Evolutionary conservation across 1,140 invertebrate genomes (phyloP), one percentile per base, ranked within the genome.

Genomic region (Agraylea sexmaculata): DNA sequence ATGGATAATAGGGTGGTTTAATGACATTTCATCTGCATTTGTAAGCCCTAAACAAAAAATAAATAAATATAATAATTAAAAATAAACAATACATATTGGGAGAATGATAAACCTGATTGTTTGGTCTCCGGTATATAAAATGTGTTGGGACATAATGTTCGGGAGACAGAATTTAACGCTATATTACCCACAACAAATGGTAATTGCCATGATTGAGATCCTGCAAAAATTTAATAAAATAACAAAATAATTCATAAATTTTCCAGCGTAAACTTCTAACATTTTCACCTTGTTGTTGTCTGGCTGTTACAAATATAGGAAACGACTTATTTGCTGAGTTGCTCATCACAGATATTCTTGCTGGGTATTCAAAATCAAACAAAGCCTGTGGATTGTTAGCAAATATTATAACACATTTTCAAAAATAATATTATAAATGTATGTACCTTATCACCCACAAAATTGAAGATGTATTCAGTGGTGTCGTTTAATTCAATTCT

Each of bases 151-250:
- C 78, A 83, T 12, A 83, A 57, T 0, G 76, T 81, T 20, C 77
- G 57, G 6, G 71, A 74, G 13, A 75, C 75, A 47, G 66, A 66
- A 21, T 57, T 60, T 53, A 74, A 77, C 35, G 68, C 57, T 51
- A 69, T 68, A 54, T 58, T 40, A 13, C 53, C 57, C 0, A 76
- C 62, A 22, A 68, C 44, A 44, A 80, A 56, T 5, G 79, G 79
- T 13, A 82, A 53, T 48, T 78, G 73, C 79, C 79, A 82, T 3
- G 77, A 79, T 38, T 78, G 56, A 6, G 79, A 67, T 34, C 68
- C 64, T 64, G 47, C n/a, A 45, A 38, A 11, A 34, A 5, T 12
- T 15, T 15, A 6, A 4, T 4, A n/a, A 33, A 41, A 33, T 16
- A n/a, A 21, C 4, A 28, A 6, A 6, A 22, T 33, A 18, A 29